Evolutionary conservation across 1,140 invertebrate species (phyloP), one percentile per base, ranked within the genome.

Genomic region (Lordiphosa clarofinis): DNA sequence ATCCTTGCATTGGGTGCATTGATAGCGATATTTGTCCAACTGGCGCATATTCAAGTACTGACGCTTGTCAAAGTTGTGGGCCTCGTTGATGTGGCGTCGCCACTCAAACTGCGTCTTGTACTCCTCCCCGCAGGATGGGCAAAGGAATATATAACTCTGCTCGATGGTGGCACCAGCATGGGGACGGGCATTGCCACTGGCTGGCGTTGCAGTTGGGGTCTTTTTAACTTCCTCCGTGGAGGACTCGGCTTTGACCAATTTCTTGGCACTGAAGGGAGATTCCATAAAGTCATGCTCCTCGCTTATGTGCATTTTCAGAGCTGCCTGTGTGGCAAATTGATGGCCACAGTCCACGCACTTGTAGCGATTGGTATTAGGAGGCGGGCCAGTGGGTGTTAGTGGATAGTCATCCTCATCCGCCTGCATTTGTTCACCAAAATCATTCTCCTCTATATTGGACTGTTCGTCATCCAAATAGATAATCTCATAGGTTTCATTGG

Each of bases 41-140:
- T 82, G 76, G 8, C 68, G 62, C 68, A 88, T 88, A 36, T 76
- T 88, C 13, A 88, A 59, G 50, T 70, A 82, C 13, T 84, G 65
- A 0, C 86, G 60, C 33, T 88, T 86, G 44, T 88, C 86, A 8
- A 86, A 88, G 24, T 88, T 88, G 53, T 88, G 86, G 10, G 65
- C 68, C 21, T 84, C 68, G 33, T 88, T 88, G 13, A 88, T 88
- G 44, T 88, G 86, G n/a, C 86, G 86, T 2, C 86, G 86, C 86
- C 86, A 88, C 33, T 84, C 76, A 8, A 68, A 75, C 56, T 88
- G 81, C 4, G 86, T 73, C 47, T 86, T 75, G 44, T 84, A 86
- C 8, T 81, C 65, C 46, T 68, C 54, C 19, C 86, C 86, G 31
- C 86, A 88, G 1, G 81, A 82, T 1, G 86, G 86, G 28, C 86